Evolutionary conservation across 1,140 invertebrate species (phyloP).

Genomic region (Hylyphantes graminicola): DNA sequence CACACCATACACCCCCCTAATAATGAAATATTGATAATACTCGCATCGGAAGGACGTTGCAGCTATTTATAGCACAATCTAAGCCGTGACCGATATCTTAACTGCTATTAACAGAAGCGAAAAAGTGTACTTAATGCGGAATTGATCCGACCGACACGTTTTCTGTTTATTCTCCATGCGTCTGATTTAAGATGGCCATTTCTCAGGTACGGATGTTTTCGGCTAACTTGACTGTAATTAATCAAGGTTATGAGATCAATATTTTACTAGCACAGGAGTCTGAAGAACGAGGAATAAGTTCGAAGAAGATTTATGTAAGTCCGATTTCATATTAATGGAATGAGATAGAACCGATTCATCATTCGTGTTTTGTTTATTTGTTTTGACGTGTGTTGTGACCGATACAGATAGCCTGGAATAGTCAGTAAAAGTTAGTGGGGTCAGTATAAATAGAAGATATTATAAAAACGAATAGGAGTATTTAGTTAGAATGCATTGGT

Average conservation of each 20-base stretch:
- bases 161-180: neutral
- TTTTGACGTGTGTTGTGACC: neutral
- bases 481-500: no score
- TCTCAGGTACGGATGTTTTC: neutral
- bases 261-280: neutral
- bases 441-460: no score
- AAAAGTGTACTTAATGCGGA: conserved; percentile 6
- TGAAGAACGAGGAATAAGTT: neutral
- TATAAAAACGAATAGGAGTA: no score
- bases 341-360: no score
- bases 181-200: neutral
- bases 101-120: neutral
- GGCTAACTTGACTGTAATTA: neutral
- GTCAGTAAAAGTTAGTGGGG: no score
- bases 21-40: neutral
- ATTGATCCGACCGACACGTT: neutral
- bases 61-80: neutral
- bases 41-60: neutral
- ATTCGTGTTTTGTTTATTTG: neutral
- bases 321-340: no score
- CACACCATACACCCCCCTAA: neutral
- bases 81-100: neutral
- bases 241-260: conserved; percentile 9
- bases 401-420: neutral
- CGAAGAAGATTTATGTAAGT: neutral